Conservation (phyloP, 2,888 invertebrate genomes). For the Sthenelais limicola region DNA sequence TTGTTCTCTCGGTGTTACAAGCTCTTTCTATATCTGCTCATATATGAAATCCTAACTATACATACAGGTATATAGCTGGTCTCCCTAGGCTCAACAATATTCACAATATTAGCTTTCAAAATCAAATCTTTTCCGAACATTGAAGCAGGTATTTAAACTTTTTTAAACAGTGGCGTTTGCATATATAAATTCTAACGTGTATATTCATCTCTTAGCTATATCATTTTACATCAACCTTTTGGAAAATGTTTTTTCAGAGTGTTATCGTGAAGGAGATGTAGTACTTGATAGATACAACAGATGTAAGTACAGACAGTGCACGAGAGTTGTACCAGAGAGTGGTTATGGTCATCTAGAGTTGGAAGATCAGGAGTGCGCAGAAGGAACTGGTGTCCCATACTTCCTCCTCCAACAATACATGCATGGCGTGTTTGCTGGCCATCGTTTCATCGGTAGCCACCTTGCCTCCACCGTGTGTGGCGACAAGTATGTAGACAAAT, state of each 20-base stretch:
- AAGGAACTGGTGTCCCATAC: constrained; percentile 17
- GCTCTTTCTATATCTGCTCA: no score
- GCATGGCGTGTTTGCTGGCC: constrained; percentile 18
- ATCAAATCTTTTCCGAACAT: no score
- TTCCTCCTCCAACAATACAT: constrained; percentile 12
- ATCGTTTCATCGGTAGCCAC: constrained; percentile 31
- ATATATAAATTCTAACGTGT: no score
- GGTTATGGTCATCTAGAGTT: constrained; percentile 19
- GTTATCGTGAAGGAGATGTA: constrained; percentile 21
- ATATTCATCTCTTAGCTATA: no score
- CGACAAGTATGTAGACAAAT: constrained; percentile 19
- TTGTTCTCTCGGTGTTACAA: no score
- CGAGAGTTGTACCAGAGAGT: constrained; percentile 10
- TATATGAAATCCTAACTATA: no score
- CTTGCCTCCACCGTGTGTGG: constrained; percentile 12
- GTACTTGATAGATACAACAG: constrained; percentile 1
- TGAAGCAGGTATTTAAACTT: no score
- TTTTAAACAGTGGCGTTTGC: no score
- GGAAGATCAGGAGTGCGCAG: constrained; percentile 13
- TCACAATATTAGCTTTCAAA: no score
- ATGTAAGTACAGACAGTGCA: constrained; percentile 4
- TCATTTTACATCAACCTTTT: no score
- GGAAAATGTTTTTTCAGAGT: constrained; percentile 12
- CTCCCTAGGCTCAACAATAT: no score
- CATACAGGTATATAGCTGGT: no score